Conservation (phyloP, 1,140 invertebrate species). For the Diorhabda sublineata region DNA sequence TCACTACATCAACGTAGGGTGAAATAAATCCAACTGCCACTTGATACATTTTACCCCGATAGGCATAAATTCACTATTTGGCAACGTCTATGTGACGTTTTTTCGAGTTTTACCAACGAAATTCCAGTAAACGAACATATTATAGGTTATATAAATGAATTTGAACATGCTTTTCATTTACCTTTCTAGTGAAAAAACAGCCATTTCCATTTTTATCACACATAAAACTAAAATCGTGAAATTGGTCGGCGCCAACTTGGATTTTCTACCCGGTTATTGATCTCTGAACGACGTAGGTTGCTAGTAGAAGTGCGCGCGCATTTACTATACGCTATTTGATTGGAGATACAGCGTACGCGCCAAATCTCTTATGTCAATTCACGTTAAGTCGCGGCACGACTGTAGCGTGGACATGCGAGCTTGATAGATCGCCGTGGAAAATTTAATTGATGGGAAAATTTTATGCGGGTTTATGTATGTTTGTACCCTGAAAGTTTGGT, state of each 20-base stretch:
- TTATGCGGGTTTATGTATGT: not conserved
- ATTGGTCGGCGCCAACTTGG: slow-evolving; percentile 46
- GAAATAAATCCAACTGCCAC: not conserved
- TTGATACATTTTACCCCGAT: slow-evolving; percentile 3
- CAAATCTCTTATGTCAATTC: slow-evolving; percentile 38
- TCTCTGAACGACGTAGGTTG: slow-evolving; percentile 38
- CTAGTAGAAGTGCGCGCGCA: slow-evolving; percentile 29
- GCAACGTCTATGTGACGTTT: not conserved
- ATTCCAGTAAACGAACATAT: not conserved
- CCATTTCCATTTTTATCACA: slow-evolving; percentile 63
- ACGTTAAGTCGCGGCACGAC: slow-evolving; percentile 17
- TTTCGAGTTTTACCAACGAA: not conserved
- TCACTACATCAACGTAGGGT: too few relatives aligned
- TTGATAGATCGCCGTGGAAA: slow-evolving; percentile 22
- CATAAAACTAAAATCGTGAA: slow-evolving; percentile 56
- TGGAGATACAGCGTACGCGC: slow-evolving; percentile 36
- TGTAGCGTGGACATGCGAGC: slow-evolving; percentile 33
- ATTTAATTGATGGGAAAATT: slow-evolving; percentile 18
- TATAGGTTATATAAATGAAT: not conserved
- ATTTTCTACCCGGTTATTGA: slow-evolving; percentile 42
- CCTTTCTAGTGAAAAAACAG: slow-evolving; percentile 64
- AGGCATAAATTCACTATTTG: not conserved
- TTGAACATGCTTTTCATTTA: slow-evolving; percentile 45
- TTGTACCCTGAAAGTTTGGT: not conserved
- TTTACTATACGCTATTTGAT: slow-evolving; percentile 25